Percentiles rank a stretch among this genome's conserved stretches.
Conservation (phyloP, 2,797 vertebrate species). For the Epinephelus malabaricus region DNA sequence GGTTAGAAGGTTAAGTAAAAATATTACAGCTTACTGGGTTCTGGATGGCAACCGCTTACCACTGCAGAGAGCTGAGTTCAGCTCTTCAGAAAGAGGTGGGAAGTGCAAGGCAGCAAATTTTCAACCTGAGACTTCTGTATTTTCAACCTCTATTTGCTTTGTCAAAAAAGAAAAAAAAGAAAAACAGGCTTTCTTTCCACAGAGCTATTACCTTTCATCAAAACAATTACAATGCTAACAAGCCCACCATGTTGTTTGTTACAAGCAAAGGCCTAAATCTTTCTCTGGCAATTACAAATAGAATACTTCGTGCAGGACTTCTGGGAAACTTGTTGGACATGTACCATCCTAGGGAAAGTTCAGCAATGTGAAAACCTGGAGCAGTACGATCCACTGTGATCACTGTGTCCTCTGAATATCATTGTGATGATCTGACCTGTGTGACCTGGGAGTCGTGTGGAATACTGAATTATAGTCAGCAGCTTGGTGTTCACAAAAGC, state of each 20-base stretch:
- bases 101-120: not conserved
- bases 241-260: not conserved
- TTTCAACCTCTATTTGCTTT: not conserved
- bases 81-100: not conserved
- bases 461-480: constrained; percentile 2
- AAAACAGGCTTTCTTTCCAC: not conserved
- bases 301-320: not conserved
- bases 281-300: not conserved
- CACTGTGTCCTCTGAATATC: constrained; percentile 1
- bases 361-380: not conserved
- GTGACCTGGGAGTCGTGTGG: not conserved
- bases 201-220: not conserved
- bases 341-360: not conserved
- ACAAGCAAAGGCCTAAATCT: not conserved
- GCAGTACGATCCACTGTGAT: not conserved
- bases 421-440: constrained; percentile 24
- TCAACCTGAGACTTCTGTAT: not conserved
- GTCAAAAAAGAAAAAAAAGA: not conserved
- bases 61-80: not conserved
- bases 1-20: not conserved
- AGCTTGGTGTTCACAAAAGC: constrained; percentile 39
- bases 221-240: not conserved
- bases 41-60: not conserved
- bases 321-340: not conserved
- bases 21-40: not conserved